These are phyloP conservation scores for Trachymyrmex septentrionalis DNA, from an alignment of 1,140 invertebrate species.

Conservation along the genomic window DNA sequence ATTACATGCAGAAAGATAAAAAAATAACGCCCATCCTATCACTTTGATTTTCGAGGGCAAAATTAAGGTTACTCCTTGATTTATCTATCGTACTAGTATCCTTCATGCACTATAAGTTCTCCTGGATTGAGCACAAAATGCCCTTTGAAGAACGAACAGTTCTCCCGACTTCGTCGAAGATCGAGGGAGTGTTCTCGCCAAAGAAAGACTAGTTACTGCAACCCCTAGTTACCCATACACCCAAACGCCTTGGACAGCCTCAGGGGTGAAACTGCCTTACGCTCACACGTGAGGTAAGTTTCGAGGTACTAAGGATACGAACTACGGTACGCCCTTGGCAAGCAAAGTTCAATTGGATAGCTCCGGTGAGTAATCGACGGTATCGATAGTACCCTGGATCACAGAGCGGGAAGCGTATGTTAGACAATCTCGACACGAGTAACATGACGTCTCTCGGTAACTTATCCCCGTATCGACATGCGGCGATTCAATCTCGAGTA, in stretches of 20 bases:
- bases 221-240: conserved; percentile 34
- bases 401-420: conserved; percentile 56
- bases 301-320: conserved; percentile 32
- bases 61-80: too few species aligned
- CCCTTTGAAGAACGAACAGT: conserved; percentile 10
- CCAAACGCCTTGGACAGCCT: conserved; percentile 23
- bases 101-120: not conserved
- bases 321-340: conserved; percentile 54
- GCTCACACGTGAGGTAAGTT: conserved; percentile 44
- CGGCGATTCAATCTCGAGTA: conserved; percentile 50
- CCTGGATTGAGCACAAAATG: not conserved
- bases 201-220: conserved; percentile 51
- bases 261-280: conserved; percentile 22
- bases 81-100: too few species aligned
- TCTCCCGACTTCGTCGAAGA: conserved; percentile 18
- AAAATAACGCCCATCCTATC: too few species aligned
- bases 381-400: conserved; percentile 51
- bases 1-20: too few species aligned
- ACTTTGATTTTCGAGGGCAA: too few species aligned
- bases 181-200: conserved; percentile 7
- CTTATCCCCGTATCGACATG: conserved; percentile 57
- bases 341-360: conserved; percentile 65
- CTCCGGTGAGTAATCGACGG: conserved; percentile 60
- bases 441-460: conserved; percentile 60
- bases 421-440: conserved; percentile 62